Conservation (phyloP, 2,113 vertebrate species). For the Rhizomys pruinosus region DNA sequence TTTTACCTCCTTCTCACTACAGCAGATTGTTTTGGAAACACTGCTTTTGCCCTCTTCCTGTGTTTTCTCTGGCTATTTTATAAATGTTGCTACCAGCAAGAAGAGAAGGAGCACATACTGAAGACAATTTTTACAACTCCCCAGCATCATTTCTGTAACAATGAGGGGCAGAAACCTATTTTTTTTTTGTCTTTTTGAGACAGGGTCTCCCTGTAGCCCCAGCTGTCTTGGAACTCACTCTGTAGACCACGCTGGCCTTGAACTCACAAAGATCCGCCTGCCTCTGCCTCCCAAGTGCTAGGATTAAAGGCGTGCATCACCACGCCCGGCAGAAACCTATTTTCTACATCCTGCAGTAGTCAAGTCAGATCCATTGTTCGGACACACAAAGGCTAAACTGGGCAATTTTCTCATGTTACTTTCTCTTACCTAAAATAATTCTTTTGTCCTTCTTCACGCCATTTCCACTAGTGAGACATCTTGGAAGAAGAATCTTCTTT, state of each 20-base stretch:
- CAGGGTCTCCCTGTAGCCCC: no score
- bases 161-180: conserved; percentile 17
- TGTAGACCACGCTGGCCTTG: no score
- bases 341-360: not conserved
- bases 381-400: not conserved
- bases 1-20: not conserved
- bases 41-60: not conserved
- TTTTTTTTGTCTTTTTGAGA: no score
- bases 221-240: no score
- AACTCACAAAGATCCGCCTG: no score
- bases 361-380: not conserved
- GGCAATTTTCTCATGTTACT: not conserved
- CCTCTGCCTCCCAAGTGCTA: no score
- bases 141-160: no score
- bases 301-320: no score
- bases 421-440: not conserved
- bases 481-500: not conserved
- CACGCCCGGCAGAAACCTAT: not conserved
- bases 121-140: not conserved
- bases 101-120: not conserved
- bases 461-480: not conserved
- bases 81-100: not conserved
- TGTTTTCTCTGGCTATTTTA: not conserved
- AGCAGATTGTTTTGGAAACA: not conserved
- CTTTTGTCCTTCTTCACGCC: not conserved